phyloP scores from a whole-genome alignment of 2,113 vertebrate genomes.

The Xiphophorus couchianus region DNA sequence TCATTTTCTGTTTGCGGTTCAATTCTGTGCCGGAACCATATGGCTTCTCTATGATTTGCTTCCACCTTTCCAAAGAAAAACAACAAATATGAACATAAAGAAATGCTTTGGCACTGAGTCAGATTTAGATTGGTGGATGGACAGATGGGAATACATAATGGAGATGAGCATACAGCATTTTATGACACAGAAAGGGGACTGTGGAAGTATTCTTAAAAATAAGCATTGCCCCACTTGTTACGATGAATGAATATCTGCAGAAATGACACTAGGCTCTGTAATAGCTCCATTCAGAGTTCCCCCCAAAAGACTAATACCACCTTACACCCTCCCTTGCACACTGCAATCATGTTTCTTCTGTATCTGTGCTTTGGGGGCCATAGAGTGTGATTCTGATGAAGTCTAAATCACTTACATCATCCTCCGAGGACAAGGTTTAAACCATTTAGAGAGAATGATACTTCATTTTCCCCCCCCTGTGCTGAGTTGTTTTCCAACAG shows the following conservation, averaged over 20 bases:
- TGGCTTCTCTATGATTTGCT: neutral
- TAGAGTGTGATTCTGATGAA: slow-evolving; percentile 63
- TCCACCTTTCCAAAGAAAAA: neutral
- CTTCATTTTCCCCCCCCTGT: slow-evolving; percentile 11
- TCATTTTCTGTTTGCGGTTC: neutral
- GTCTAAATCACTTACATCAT: slow-evolving; percentile 71
- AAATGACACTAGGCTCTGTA: slow-evolving; percentile 60
- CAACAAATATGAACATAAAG: neutral
- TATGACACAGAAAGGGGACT: slow-evolving; percentile 19
- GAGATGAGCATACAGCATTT: slow-evolving; percentile 1
- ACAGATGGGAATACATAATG: slow-evolving; percentile 24
- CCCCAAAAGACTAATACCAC: slow-evolving; percentile 55
- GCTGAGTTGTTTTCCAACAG: slow-evolving; percentile 55
- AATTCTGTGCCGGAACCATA: neutral
- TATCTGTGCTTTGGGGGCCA: slow-evolving; percentile 61
- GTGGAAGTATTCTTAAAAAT: slow-evolving; percentile 31
- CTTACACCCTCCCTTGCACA: slow-evolving; percentile 19
- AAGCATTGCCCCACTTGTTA: slow-evolving; percentile 32
- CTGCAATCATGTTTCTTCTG: slow-evolving; percentile 56
- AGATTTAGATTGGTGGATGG: slow-evolving; percentile 16
- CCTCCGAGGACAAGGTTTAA: slow-evolving; percentile 54
- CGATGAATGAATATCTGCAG: slow-evolving; percentile 68
- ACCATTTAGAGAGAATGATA: slow-evolving; percentile 50
- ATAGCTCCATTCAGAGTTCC: slow-evolving; percentile 52
- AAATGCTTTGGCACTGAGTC: neutral